Evolutionary conservation across 1,140 invertebrate species (phyloP), one percentile per base, ranked within the genome.

Genomic region (Megalonaias nervosa): DNA sequence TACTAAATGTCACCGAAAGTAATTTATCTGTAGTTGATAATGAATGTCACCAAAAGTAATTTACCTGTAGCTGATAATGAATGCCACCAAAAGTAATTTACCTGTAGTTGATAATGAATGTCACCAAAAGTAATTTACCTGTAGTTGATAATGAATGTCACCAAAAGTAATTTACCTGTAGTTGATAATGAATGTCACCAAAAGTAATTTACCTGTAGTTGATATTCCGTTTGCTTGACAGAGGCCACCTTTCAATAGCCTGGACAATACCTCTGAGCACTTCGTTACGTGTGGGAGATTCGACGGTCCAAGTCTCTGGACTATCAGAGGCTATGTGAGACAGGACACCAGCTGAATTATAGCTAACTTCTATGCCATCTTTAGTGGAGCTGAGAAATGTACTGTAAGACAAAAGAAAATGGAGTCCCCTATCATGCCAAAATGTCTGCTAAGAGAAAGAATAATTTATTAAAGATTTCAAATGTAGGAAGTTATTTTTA

Each of bases 351-450:
- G 97, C 97, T 21, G 97, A 97, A 92, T 99, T 99, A 91, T 99
- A 99, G 86, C 96, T 97, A 67, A 98, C 96, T 93, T 99, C 98
- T 81, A 99, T 99, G 48, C 97, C 97, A 92, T 99, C 97, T 85
- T 95, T 95, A 15, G 93, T 92, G 1, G 96, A 97, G 73, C 95
- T 94, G 15, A 99, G 91, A 16, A 99, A 92, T 61, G 94, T 93
- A 81, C 95, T 94, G 90, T 56, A 90, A 78, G 58, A 65, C 71
- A 48, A 48, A 74, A 21, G 62, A 82, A 74, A 48, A 48, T 38
- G 38, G 38, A 48, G 38, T 48, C 38, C 11, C 11, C 38, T 5
- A 48, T 11, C 38, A 6, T 48, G 38, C 38, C 38, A 48, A 48
- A 48, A 48, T 48, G 38, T 48, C 38, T 48, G 38, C 38, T 11